Conservation (phyloP, 2,888 invertebrate species). For the Neoascia interrupta region DNA sequence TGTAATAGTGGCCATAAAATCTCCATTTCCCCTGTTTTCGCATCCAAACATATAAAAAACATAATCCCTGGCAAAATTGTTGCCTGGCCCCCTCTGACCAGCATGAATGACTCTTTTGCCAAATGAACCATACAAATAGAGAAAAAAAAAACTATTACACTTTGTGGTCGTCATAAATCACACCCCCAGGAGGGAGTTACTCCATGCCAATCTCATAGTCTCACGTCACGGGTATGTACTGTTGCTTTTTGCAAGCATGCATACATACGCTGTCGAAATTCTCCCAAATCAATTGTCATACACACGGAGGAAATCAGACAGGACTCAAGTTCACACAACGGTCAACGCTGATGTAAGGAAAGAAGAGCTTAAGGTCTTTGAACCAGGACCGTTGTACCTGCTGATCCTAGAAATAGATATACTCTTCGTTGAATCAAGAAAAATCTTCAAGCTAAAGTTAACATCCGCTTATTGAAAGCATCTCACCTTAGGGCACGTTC, state of each 20-base stretch:
- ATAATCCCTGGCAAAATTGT: background rate
- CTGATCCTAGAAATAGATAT: slow-evolving; percentile 49
- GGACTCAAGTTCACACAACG: slow-evolving; percentile 16
- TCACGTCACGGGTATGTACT: background rate
- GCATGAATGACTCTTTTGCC: background rate
- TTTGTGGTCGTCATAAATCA: slow-evolving; percentile 39
- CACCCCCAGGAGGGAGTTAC: background rate
- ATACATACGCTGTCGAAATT: background rate
- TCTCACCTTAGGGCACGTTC: slow-evolving; percentile 58
- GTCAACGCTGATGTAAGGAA: background rate
- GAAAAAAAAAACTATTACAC: slow-evolving; percentile 14
- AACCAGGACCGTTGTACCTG: slow-evolving; percentile 48
- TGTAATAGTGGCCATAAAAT: slow-evolving; percentile 16
- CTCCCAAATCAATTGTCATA: slow-evolving; percentile 33
- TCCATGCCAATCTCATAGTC: background rate
- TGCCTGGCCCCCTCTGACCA: background rate
- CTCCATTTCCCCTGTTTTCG: background rate
- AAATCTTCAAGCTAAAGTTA: slow-evolving; percentile 48
- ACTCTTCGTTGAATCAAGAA: background rate
- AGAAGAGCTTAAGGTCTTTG: slow-evolving; percentile 37
- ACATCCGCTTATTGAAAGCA: slow-evolving; percentile 64
- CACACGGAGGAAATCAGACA: background rate
- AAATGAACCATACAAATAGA: background rate
- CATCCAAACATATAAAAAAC: background rate
- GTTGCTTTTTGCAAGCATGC: slow-evolving; percentile 15